These are phyloP conservation scores for Orthonyx spaldingii DNA, from an alignment of 2,113 vertebrate species.

Conservation along the genomic window DNA sequence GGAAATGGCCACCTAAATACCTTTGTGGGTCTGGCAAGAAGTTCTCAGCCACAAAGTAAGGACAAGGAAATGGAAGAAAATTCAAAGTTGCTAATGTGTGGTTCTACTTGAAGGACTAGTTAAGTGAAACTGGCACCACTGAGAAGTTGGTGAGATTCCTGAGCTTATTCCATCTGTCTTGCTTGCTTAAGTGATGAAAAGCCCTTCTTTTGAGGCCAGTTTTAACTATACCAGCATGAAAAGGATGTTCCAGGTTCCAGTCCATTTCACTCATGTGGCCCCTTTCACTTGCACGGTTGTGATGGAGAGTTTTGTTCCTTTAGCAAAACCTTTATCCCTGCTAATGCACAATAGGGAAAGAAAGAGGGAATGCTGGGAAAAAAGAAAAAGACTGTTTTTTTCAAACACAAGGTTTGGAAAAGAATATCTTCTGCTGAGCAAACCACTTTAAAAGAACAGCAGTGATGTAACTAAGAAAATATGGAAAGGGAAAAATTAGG, in stretches of 20 bases:
- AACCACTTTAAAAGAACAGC: slow-evolving; percentile 20
- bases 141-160: slow-evolving; percentile 10
- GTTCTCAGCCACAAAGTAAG: background rate
- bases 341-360: background rate
- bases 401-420: background rate
- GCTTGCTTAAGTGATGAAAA: slow-evolving; percentile 27
- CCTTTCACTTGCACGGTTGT: background rate
- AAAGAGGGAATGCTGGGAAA: background rate
- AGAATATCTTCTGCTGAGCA: background rate
- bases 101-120: slow-evolving; percentile 16
- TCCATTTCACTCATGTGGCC: background rate
- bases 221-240: background rate
- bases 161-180: slow-evolving; percentile 4
- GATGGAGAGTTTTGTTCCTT: background rate
- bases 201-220: background rate
- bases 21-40: slow-evolving; percentile 45
- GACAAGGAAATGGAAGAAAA: slow-evolving; percentile 4
- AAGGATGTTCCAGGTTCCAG: slow-evolving; percentile 17
- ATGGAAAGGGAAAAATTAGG: background rate
- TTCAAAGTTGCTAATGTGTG: background rate
- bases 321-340: background rate
- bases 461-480: slow-evolving; percentile 4
- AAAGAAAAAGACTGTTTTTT: background rate
- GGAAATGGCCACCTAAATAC: slow-evolving; percentile 7
- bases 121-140: slow-evolving; percentile 33